Percentiles rank a stretch among this genome's conserved stretches.
These are phyloP conservation scores for Hirudo medicinalis DNA, from an alignment of 1,140 invertebrate genomes.

Conservation along the genomic window DNA sequence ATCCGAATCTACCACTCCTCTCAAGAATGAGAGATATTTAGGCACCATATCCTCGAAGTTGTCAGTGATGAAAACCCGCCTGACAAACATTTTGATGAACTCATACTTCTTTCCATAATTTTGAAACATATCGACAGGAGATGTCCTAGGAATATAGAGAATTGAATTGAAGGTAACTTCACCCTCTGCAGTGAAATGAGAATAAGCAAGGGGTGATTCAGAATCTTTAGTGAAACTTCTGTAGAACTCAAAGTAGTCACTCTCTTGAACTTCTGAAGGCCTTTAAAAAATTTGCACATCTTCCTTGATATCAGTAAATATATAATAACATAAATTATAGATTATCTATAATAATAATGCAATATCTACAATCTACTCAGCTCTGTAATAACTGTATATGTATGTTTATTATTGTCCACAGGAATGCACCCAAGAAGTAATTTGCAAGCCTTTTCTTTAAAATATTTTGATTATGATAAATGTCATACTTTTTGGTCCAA, in stretches of 20 bases:
- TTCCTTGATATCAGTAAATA: background rate
- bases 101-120: conserved; percentile 71
- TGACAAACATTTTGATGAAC: conserved; percentile 62
- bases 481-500: conserved; percentile 73
- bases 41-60: conserved; percentile 99
- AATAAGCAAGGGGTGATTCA: conserved; percentile 68
- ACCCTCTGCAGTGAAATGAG: conserved; percentile 95
- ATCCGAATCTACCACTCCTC: conserved; percentile 93
- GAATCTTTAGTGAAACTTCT: conserved; percentile 80
- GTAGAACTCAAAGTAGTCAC: conserved; percentile 87
- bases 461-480: background rate
- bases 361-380: too few relatives aligned
- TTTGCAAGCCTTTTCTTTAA: background rate
- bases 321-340: conserved; percentile 5
- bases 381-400: too few relatives aligned
- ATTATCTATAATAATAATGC: too few relatives aligned
- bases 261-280: conserved; percentile 65
- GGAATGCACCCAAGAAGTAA: too few relatives aligned
- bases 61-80: conserved; percentile 96
- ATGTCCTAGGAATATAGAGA: conserved; percentile 74
- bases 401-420: too few relatives aligned
- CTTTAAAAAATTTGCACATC: conserved; percentile 33
- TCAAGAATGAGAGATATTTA: conserved; percentile 84
- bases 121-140: conserved; percentile 84
- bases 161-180: conserved; percentile 96